A percentile compares a stretch with the other conserved stretches of the same genome.
Conservation (phyloP, 2,113 vertebrate genomes). For the Campylomormyrus tamandua region DNA sequence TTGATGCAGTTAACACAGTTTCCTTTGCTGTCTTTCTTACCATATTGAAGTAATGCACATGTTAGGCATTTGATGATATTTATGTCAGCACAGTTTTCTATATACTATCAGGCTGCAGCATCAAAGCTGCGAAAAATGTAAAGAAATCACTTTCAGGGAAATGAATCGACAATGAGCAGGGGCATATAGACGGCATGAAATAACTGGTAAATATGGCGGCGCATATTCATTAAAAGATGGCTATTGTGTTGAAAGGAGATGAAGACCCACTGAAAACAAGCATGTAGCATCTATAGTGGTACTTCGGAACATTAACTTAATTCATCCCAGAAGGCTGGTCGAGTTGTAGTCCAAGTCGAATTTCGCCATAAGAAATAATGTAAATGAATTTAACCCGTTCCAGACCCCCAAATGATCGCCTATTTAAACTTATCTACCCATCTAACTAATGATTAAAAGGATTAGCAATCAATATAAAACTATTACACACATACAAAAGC, state of each 20-base stretch:
- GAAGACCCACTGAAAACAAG: constrained; percentile 59
- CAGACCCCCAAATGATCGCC: too few species aligned
- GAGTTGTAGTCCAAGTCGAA: too few species aligned
- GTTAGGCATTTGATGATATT: background rate
- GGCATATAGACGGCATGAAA: constrained; percentile 42
- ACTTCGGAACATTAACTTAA: too few species aligned
- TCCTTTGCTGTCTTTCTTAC: background rate
- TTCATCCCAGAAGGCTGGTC: too few species aligned
- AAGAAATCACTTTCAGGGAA: background rate
- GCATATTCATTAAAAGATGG: constrained; percentile 53
- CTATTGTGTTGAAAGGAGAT: constrained; percentile 44
- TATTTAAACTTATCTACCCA: too few species aligned
- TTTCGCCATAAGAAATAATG: too few species aligned
- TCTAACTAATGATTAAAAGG: too few species aligned
- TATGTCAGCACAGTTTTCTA: background rate
- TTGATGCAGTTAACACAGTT: background rate
- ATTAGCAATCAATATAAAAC: too few species aligned
- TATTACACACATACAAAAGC: too few species aligned
- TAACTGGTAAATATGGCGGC: constrained; percentile 51
- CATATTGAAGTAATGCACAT: background rate
- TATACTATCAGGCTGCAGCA: background rate
- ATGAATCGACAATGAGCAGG: constrained; percentile 28
- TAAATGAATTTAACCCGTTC: too few species aligned
- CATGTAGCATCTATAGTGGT: constrained; percentile 33
- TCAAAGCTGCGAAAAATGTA: background rate